Base-by-base conservation (phyloP, 2,888 invertebrate genomes). In the Tetragnatha montana region DNA sequence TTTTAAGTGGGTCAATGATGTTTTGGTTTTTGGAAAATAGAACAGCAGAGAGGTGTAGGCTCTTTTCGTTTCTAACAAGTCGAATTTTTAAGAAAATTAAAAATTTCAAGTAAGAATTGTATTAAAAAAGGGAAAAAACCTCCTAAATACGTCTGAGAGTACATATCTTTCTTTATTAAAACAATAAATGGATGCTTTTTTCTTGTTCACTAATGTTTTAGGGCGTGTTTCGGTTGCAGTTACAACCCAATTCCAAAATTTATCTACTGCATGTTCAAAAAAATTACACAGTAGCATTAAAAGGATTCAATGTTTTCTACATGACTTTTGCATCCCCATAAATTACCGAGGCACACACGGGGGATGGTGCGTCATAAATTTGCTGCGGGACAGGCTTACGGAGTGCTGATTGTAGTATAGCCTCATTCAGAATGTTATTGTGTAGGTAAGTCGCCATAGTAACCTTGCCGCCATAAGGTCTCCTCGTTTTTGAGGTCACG, bases 401-500 rank as follows among this genome's bases (percentile, higher is more conserved):
- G 74, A 82, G 82, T 74, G 82, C 73, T 74, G 82, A 82, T 71
- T 82, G 82, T 82, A 17, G 22, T 35, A 35, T 35, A 82, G 51
- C 50, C 51, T 74, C 74, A 82, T 82, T 82, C 60, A 82, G 82
- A 68, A 74, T 74, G 82, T 73, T 74, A 74, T 82, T 82, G 82
- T 81, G 71, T 71, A 51, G 50, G 51, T 35, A 47, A 19, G 87
- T 87, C 50, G 49, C 50, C 69, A 87, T 87, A 69, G 75, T 8
- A 68, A 87, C 87, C 21, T 47, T 10, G 75, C 81, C 75, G 87
- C 75, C 87, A 73, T 81, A 17, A 85, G 79, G 85, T 78, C 85
- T 78, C 22, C 22, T 21, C 49, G 51, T 51, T 50, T 85, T 79
- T 78, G 70, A 19, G 71, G 85, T 85, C 85, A 85, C 85, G 85